Evolutionary conservation across 53 echinoderm and acorn worm genomes (phyloP).

Genomic region (Antedon mediterranea): DNA sequence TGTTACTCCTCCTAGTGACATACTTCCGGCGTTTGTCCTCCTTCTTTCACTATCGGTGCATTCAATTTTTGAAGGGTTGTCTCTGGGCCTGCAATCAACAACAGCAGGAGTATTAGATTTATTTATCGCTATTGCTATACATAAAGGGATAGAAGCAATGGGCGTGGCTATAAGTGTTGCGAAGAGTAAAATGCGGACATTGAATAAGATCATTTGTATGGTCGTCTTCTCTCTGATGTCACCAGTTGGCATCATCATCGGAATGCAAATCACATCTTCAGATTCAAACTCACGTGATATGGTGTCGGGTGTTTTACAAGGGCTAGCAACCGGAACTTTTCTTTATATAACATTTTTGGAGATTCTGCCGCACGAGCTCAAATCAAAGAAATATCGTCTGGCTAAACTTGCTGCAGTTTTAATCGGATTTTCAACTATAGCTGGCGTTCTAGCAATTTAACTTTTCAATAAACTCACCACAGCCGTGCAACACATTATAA

Average conservation of each 20-base stretch:
- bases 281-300: conserved; percentile 29
- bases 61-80: conserved; percentile 78
- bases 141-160: conserved; percentile 86
- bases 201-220: conserved; percentile 30
- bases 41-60: conserved; percentile 70
- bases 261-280: conserved; percentile 42
- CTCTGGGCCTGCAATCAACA: conserved; percentile 58
- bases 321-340: conserved; percentile 81
- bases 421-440: conserved; percentile 57
- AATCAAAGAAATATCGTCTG: conserved; percentile 46
- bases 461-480: too few relatives aligned
- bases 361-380: conserved; percentile 69
- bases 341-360: conserved; percentile 91
- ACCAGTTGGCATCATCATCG: conserved; percentile 66
- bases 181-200: conserved; percentile 28
- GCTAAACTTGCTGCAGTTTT: conserved; percentile 49
- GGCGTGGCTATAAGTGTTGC: conserved; percentile 65
- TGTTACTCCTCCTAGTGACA: background rate
- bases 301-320: conserved; percentile 70
- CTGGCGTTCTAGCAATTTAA: conserved; percentile 3
- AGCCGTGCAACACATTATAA: too few relatives aligned
- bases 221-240: conserved; percentile 60
- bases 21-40: conserved; percentile 43
- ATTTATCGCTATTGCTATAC: conserved; percentile 67
- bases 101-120: conserved; percentile 44